phyloP scores from a whole-genome alignment of 2,113 vertebrate species.

The Pipa parva region DNA sequence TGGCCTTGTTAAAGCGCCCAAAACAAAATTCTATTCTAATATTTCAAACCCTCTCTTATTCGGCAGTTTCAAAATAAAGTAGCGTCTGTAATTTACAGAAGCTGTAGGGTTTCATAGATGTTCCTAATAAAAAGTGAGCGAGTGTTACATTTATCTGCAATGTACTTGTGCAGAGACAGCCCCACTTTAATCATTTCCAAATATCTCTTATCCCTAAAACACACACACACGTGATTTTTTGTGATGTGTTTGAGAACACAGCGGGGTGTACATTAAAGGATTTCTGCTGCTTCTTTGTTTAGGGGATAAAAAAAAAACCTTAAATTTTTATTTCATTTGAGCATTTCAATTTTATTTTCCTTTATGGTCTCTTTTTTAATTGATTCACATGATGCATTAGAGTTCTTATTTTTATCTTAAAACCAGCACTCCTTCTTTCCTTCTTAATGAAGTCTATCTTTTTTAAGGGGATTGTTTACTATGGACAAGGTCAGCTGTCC shows the following conservation, averaged over 20 bases:
- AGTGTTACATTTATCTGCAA: background rate
- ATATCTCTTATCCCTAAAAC: slow-evolving; percentile 10
- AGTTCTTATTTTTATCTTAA: too few species aligned
- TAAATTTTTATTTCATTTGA: too few species aligned
- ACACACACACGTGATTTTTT: slow-evolving; percentile 1
- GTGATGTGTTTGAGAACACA: slow-evolving; percentile 1
- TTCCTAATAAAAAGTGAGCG: background rate
- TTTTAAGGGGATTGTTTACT: too few species aligned
- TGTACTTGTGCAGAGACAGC: slow-evolving; percentile 2
- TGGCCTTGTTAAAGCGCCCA: background rate
- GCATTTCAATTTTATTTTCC: too few species aligned
- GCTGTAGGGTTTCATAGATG: slow-evolving; percentile 32
- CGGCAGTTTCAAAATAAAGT: background rate
- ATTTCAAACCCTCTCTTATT: slow-evolving; percentile 12
- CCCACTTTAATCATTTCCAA: slow-evolving; percentile 2
- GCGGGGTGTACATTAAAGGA: slow-evolving; percentile 7
- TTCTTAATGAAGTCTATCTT: too few species aligned
- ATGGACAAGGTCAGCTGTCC: too few species aligned
- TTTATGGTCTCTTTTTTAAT: too few species aligned
- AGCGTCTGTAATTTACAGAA: background rate
- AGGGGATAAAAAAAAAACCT: background rate
- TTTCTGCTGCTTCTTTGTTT: background rate
- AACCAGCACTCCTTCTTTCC: too few species aligned
- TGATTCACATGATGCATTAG: too few species aligned
- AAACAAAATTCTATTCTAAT: background rate